Conservation (phyloP, 37 sponge, comb jelly and placozoan species). For the Bolinopsis microptera region DNA sequence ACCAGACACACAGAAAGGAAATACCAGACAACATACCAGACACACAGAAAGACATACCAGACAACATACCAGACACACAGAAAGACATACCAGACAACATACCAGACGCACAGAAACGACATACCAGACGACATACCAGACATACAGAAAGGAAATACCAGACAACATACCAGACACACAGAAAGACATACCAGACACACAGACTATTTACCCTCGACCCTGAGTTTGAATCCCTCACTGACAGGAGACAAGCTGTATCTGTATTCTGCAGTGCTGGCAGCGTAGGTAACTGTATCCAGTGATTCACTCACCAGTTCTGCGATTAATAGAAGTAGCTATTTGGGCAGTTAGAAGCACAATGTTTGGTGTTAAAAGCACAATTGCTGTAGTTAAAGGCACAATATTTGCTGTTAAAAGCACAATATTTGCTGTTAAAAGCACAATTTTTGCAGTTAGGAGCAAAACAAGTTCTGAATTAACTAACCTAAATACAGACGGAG, state of each 20-base stretch:
- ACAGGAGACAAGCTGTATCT: not conserved
- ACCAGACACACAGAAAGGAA: not conserved
- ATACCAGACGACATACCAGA: too few species aligned
- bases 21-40: too few species aligned
- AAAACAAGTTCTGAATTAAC: too few species aligned
- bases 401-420: too few species aligned
- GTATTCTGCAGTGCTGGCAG: conserved; percentile 33
- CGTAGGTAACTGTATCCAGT: not conserved
- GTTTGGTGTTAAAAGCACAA: not conserved
- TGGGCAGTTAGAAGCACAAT: not conserved
- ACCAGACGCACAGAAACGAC: not conserved
- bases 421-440: too few species aligned
- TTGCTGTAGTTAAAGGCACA: too few species aligned
- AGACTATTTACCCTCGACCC: not conserved
- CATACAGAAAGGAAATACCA: not conserved
- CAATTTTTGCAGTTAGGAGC: too few species aligned
- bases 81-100: not conserved
- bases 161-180: not conserved
- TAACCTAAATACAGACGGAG: conserved; percentile 33
- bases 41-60: not conserved
- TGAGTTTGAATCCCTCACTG: conserved; percentile 35
- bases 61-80: not conserved
- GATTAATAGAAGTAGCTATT: not conserved
- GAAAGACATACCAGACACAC: not conserved
- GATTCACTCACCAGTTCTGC: conserved; percentile 3